phyloP scores from a whole-genome alignment of 2,888 invertebrate genomes.

The Dyspetes luteomarginatus region DNA sequence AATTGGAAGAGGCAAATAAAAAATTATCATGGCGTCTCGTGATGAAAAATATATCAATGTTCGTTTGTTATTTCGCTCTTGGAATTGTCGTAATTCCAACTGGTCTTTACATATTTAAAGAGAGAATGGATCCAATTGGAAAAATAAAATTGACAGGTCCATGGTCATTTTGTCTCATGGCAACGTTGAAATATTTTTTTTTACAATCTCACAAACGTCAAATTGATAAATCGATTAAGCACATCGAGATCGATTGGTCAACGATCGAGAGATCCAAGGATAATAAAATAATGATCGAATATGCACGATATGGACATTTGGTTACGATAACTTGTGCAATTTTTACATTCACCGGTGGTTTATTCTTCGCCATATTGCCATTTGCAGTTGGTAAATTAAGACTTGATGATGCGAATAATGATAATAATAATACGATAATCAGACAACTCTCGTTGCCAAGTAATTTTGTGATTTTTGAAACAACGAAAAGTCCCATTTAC shows the following conservation, averaged over 20 bases:
- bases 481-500: conserved; percentile 68
- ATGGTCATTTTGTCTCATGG: conserved; percentile 69
- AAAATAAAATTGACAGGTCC: conserved; percentile 71
- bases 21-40: conserved; percentile 11
- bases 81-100: conserved; percentile 30
- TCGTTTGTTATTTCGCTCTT: conserved; percentile 29
- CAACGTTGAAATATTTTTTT: conserved; percentile 66
- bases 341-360: conserved; percentile 66
- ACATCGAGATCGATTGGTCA: conserved; percentile 71
- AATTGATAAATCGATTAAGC: conserved; percentile 67
- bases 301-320: conserved; percentile 69
- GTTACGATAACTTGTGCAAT: conserved; percentile 62
- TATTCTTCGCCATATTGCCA: conserved; percentile 59
- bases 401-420: conserved; percentile 28
- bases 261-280: conserved; percentile 7
- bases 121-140: not conserved
- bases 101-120: conserved; percentile 2
- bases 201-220: conserved; percentile 10
- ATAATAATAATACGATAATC: conserved; percentile 63
- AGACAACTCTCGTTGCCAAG: conserved; percentile 67
- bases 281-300: conserved; percentile 67
- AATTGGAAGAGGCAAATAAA: not conserved
- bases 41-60: not conserved
- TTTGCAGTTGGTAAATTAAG: conserved; percentile 27
- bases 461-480: conserved; percentile 69